phyloP scores from a whole-genome alignment of 1,140 invertebrate species.

The Drosophila nigromelanica region DNA sequence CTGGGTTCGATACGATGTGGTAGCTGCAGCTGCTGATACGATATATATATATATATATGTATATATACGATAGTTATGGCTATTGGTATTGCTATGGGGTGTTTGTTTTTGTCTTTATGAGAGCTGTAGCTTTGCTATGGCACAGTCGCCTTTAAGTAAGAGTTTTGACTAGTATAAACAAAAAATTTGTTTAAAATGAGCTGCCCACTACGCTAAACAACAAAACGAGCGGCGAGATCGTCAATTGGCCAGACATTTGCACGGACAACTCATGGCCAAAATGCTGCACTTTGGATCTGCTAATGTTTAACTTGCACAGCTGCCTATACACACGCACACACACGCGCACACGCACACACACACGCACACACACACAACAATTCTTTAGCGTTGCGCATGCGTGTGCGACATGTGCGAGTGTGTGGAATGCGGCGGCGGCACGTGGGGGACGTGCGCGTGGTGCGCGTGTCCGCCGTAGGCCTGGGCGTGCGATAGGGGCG shows the following conservation, averaged over 20 bases:
- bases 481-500: constrained; percentile 81
- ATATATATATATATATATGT: neutral
- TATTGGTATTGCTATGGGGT: constrained; percentile 5
- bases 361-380: constrained; percentile 22
- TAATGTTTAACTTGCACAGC: constrained; percentile 16
- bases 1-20: constrained; percentile 38
- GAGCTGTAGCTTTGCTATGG: constrained; percentile 72
- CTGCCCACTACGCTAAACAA: constrained; percentile 56
- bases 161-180: constrained; percentile 79
- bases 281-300: constrained; percentile 74
- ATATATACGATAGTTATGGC: neutral
- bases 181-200: constrained; percentile 41
- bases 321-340: constrained; percentile 12
- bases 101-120: constrained; percentile 14
- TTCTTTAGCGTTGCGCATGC: constrained; percentile 77
- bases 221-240: constrained; percentile 79
- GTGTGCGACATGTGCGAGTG: constrained; percentile 83
- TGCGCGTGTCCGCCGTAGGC: constrained; percentile 78
- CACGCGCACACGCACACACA: constrained; percentile 7
- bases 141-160: constrained; percentile 75
- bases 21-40: constrained; percentile 1
- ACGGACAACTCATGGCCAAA: constrained; percentile 43
- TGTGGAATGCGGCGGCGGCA: constrained; percentile 79
- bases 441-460: constrained; percentile 80
- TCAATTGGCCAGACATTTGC: constrained; percentile 41